These are phyloP conservation scores for Tenthredo scrophulariae DNA, from an alignment of 2,888 invertebrate genomes.

Conservation along the genomic window DNA sequence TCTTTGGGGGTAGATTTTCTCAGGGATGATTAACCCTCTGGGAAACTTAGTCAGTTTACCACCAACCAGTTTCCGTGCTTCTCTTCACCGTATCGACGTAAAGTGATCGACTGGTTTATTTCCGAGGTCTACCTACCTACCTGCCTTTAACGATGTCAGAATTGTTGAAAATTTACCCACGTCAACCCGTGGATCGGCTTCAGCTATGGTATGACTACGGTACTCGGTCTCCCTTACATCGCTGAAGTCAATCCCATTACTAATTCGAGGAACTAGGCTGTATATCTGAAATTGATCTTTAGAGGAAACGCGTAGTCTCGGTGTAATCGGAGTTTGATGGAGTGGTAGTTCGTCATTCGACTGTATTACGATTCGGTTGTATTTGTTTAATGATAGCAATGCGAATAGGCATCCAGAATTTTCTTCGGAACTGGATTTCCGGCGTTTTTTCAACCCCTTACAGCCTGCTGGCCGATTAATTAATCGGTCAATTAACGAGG, in stretches of 20 bases:
- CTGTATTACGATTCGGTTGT: not conserved
- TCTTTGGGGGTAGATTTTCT: not conserved
- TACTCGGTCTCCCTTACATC: slow-evolving; percentile 2
- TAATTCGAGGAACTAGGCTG: slow-evolving; percentile 6
- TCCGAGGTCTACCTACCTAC: not conserved
- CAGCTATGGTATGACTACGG: not conserved
- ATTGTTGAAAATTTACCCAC: slow-evolving; percentile 32
- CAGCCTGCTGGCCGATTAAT: not conserved
- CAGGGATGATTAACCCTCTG: not conserved
- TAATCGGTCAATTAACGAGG: slow-evolving; percentile 38
- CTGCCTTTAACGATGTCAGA: not conserved
- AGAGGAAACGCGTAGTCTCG: slow-evolving; percentile 6
- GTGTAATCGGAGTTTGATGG: slow-evolving; percentile 12
- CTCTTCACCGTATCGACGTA: not conserved
- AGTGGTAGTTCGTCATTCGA: not conserved
- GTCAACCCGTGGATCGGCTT: not conserved
- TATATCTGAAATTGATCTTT: slow-evolving; percentile 39
- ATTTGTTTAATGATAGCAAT: not conserved
- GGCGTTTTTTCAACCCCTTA: not conserved
- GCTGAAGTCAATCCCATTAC: slow-evolving; percentile 15
- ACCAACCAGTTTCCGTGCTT: not conserved
- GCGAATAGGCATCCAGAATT: not conserved
- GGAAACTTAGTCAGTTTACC: not conserved
- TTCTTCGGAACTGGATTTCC: not conserved
- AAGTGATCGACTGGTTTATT: not conserved